These are phyloP conservation scores for Harmothoe impar DNA, from an alignment of 2,888 invertebrate species.

Conservation along the genomic window DNA sequence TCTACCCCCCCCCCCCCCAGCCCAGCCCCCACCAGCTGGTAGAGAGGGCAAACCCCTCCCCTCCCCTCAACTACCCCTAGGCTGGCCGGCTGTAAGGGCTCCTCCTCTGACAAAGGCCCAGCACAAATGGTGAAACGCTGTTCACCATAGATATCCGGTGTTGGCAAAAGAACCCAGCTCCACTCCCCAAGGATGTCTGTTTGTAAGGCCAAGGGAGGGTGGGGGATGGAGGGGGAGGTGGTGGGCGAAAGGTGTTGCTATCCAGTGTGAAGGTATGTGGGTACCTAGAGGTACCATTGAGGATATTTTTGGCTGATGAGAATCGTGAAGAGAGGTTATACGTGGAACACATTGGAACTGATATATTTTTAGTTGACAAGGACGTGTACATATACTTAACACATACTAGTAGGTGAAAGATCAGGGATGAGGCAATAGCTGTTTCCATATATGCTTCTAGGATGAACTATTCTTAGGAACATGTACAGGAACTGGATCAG, in stretches of 20 bases:
- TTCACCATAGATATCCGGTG: constrained; percentile 42
- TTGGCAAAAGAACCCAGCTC: background rate
- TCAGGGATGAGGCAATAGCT: no score
- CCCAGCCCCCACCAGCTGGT: background rate
- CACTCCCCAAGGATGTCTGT: background rate
- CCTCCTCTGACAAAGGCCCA: constrained; percentile 15
- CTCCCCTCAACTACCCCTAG: background rate
- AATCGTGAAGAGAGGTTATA: no score
- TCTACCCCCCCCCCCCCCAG: background rate
- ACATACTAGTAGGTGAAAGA: no score
- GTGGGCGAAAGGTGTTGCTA: background rate
- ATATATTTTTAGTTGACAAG: no score
- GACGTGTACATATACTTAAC: no score
- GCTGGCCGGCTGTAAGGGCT: background rate
- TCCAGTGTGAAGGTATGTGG: background rate
- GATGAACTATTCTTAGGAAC: no score
- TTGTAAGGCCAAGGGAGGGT: background rate
- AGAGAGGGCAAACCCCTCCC: background rate
- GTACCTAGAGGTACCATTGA: background rate
- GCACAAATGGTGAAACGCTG: constrained; percentile 60
- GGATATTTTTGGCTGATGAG: no score
- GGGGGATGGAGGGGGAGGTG: background rate
- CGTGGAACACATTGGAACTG: no score
- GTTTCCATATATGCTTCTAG: no score
- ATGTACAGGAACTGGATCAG: no score